phyloP scores from a whole-genome alignment of 1,140 invertebrate species.

The Drosophila nigromelanica region DNA sequence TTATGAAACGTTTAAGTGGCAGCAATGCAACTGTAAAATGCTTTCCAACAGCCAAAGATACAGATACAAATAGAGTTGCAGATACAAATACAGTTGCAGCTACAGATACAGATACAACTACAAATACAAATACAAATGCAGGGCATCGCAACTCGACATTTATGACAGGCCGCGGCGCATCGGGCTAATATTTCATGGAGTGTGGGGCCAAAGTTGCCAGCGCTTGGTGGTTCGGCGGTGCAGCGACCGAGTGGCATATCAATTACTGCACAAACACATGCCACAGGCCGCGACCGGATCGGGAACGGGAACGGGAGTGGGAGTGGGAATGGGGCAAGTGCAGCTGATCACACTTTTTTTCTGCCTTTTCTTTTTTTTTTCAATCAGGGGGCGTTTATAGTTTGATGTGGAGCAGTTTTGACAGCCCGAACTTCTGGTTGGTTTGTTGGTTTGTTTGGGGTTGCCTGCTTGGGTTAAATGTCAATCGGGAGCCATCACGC shows the following conservation, averaged over 20 bases:
- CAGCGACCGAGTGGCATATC: constrained; percentile 67
- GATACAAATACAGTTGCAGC: constrained; percentile 28
- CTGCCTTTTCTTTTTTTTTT: background rate
- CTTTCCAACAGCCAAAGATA: constrained; percentile 61
- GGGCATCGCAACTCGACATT: constrained; percentile 43
- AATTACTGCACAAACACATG: constrained; percentile 80
- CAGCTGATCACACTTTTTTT: constrained; percentile 73
- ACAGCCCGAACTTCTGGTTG: constrained; percentile 61
- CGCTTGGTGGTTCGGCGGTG: constrained; percentile 16
- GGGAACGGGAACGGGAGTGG: background rate
- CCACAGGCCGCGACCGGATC: constrained; percentile 34
- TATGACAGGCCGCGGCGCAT: constrained; percentile 66
- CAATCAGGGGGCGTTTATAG: too few species aligned
- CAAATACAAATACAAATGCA: constrained; percentile 28
- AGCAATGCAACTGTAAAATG: constrained; percentile 78
- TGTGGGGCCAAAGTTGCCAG: constrained; percentile 47
- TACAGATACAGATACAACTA: constrained; percentile 12
- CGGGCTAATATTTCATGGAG: constrained; percentile 77
- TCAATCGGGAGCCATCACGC: constrained; percentile 62
- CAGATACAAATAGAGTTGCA: too few species aligned
- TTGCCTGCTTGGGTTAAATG: constrained; percentile 48
- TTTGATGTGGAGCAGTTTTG: constrained; percentile 49
- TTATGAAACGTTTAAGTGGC: constrained; percentile 81
- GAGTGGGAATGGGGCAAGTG: constrained; percentile 50
- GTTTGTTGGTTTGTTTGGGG: constrained; percentile 2